Base-by-base conservation (phyloP, 2,113 vertebrate species). In the Albula goreensis region DNA sequence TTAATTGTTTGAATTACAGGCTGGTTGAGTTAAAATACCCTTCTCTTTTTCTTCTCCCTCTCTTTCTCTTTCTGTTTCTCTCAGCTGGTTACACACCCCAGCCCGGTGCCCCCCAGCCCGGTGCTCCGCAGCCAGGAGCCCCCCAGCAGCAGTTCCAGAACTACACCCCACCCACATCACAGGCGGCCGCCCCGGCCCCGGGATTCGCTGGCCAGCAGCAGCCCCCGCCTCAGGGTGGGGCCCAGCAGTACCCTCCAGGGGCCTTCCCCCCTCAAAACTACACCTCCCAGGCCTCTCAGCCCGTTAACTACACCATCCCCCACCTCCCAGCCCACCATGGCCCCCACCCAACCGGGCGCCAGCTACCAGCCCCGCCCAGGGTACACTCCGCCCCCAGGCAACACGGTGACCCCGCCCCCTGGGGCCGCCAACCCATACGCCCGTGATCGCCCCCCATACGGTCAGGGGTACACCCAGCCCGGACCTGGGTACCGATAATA, bases 401-500 rank as follows among this genome's bases (percentile, higher is more conserved):
- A 91, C 94, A 96, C 95, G 70, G 95, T 96, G 90, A 97, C 96
- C 84, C 97, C 97, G 1, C 97, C 97, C 25, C 96, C 97, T 1
- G 96, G 96, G 66, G 95, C 94, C 80, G 91, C 97, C 88, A 99
- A 99, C 93, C 98, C 98, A 0, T 99, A 97, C 0, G 97, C 98
- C 87, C 98, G 98, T 74, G 98, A 95, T 90, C 98, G 98, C 0
- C 97, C 96, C 0, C 96, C 97, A 50, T 99, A 97, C 11, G 96
- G 96, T 83, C 97, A 97, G 94, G 97, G 97, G 80, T 99, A 99
- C 85, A 86, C 98, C 89, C 98, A 99, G 81, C 98, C 98, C 0
- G 98, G 98, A 50, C 98, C 98, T 0, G 98, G 98, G 52, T 99
- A 99, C 93, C 97, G 97, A 94, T 99, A 99, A 97, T 91, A 88